Percentiles rank a stretch among this genome's conserved stretches.
Conservation (phyloP, 1,140 invertebrate genomes). For the Neotoxoptera formosana region DNA sequence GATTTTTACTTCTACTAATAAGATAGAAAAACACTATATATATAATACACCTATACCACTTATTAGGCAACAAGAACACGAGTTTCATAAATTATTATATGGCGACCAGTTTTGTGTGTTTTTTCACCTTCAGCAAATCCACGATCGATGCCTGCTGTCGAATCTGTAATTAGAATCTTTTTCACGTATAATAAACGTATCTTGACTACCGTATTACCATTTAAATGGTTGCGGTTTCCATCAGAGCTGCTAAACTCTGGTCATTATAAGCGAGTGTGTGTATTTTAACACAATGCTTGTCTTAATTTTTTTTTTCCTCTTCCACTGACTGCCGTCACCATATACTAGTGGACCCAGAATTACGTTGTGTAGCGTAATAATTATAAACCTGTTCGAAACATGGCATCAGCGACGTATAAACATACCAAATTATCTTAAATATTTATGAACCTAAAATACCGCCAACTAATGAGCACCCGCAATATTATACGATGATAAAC, state of each 20-base stretch:
- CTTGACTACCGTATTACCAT: constrained; percentile 51
- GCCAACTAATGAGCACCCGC: constrained; percentile 29
- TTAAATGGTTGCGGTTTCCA: constrained; percentile 51
- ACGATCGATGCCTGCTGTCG: background rate
- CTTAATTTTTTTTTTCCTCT: constrained; percentile 46
- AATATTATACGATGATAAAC: constrained; percentile 28
- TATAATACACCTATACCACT: constrained; percentile 13
- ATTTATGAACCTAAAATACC: constrained; percentile 52
- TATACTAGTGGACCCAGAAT: background rate
- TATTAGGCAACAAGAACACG: constrained; percentile 32
- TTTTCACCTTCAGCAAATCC: constrained; percentile 46
- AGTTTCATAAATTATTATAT: constrained; percentile 32
- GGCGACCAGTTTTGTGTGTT: constrained; percentile 43
- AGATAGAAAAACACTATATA: background rate
- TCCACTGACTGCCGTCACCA: constrained; percentile 13
- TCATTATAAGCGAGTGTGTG: constrained; percentile 37
- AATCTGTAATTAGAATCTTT: constrained; percentile 41
- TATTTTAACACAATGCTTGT: constrained; percentile 52
- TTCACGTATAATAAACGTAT: constrained; percentile 27
- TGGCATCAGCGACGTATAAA: constrained; percentile 10
- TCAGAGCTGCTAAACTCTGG: constrained; percentile 25
- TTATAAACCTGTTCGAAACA: constrained; percentile 55
- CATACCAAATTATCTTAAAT: constrained; percentile 44
- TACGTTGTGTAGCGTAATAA: constrained; percentile 49
- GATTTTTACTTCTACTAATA: constrained; percentile 3